Conservation (phyloP, 2,113 vertebrate species). For the Lontra canadensis region DNA sequence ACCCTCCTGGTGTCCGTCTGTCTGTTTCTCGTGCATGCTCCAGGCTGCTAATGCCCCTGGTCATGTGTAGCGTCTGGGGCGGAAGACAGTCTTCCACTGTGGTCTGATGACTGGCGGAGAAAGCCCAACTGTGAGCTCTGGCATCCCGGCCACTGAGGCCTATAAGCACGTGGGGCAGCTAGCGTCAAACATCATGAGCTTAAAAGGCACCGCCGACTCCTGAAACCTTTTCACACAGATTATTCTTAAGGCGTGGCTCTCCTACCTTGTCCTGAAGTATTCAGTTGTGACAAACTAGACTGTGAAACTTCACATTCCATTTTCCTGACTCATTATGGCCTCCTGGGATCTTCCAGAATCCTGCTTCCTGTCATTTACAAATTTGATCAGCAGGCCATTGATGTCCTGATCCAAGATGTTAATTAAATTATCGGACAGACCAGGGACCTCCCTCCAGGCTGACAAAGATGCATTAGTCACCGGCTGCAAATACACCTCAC, state of each 20-base stretch:
- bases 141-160: neutral
- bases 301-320: constrained; percentile 27
- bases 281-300: constrained; percentile 10
- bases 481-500: constrained; percentile 8
- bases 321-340: constrained; percentile 11
- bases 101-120: neutral
- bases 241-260: neutral
- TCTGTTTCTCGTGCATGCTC: neutral
- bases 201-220: neutral
- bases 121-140: neutral
- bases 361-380: constrained; percentile 48
- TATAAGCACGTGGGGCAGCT: neutral
- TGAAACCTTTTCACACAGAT: constrained; percentile 2
- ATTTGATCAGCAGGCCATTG: constrained; percentile 46
- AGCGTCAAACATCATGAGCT: constrained; percentile 28
- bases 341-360: constrained; percentile 49
- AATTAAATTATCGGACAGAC: constrained; percentile 30
- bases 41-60: neutral
- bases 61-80: neutral
- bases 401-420: constrained; percentile 47
- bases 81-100: neutral
- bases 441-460: constrained; percentile 19
- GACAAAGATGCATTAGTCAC: constrained; percentile 37
- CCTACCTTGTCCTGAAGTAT: neutral
- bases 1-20: neutral